Evolutionary conservation across 2,888 invertebrate species (phyloP), one percentile per base, ranked within the genome.

Genomic region (Chorisops tibialis): DNA sequence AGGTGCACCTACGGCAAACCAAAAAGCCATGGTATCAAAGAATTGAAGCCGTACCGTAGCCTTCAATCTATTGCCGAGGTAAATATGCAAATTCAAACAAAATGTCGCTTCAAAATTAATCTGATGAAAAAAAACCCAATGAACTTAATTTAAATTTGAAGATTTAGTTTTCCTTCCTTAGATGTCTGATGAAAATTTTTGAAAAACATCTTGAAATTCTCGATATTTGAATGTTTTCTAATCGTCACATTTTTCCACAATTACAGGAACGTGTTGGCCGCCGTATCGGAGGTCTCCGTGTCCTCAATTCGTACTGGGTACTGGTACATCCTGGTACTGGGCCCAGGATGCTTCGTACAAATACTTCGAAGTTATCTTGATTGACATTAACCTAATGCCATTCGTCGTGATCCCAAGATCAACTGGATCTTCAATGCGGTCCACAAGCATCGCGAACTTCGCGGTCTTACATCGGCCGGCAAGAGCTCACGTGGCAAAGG

Each of bases 251-350:
- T n/a, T n/a, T 67, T 69, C 69, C 69, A 63, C 68, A 67, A 38
- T 79, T 80, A 37, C 75, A 97, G 96, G 97, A 97, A 78, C 93
- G 98, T 79, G 96, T 96, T 75, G 99, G 99, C 67, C 90, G 97
- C 70, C 88, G 93, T 70, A 92, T 96, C 72, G 95, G 95, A 70
- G 94, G 93, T 70, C 85, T 99, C 37, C 85, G 98, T 72, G 97
- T 99, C 11, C 81, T 99, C 47, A 98, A 94, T 84, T 98, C 97
- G 0, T 99, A 99, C 80, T 99, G 99, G 99, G 96, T 99, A n/a
- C n/a, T n/a, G n/a, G n/a, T n/a, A n/a, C n/a, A n/a, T n/a, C n/a
- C n/a, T n/a, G n/a, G n/a, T n/a, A n/a, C n/a, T n/a, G n/a, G 49
- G 96, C 93, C 39, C 95, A 99, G 77, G 99, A 99, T 79, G 94